Evolutionary conservation across 2,113 vertebrate genomes (phyloP), one percentile per base, ranked within the genome.

Genomic region (Aphelocoma coerulescens): DNA sequence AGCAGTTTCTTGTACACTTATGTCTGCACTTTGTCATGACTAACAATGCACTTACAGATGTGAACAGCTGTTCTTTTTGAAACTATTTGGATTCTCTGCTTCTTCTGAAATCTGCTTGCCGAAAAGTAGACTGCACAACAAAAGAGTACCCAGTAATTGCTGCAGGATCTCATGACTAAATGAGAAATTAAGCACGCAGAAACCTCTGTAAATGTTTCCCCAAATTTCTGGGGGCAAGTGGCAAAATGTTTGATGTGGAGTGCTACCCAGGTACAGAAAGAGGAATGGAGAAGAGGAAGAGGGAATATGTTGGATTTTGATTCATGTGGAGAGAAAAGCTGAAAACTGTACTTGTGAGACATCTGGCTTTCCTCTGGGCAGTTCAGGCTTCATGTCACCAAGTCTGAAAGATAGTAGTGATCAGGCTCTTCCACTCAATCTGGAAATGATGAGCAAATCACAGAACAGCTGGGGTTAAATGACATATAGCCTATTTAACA

Each of bases 31-130:
- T 90, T 94, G 78, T 96, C 23, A 43, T 90, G 59, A 83, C 90
- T 95, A 95, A 88, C 81, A 85, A 83, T 88, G 63, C 85, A 77
- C 75, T 89, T 95, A 91, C 54, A 86, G 74, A 39, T 90, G 59
- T 86, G 88, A 87, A 71, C 75, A 80, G 66, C 46, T 85, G 87
- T 69, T 95, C 49, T 57, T 83, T 83, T 67, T 66, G 48, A 94
- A 93, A 88, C 11, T 0, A 35, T 78, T 69, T 2, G 11, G 12
- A 48, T 88, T 80, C 46, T 77, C 33, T 94, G 46, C 52, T 82
- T 96, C 91, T 94, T 65, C 67, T 83, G 43, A 91, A 89, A 61
- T 82, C 44, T 69, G 3, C 22, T 73, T 52, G n/a, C 62, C 74
- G 75, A n/a, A 82, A 77, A 90, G 33, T 88, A 74, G 30, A 58